Evolutionary conservation across 2,888 invertebrate species (phyloP), one percentile per base, ranked within the genome.

Genomic region (Aproaerema taeniolella): DNA sequence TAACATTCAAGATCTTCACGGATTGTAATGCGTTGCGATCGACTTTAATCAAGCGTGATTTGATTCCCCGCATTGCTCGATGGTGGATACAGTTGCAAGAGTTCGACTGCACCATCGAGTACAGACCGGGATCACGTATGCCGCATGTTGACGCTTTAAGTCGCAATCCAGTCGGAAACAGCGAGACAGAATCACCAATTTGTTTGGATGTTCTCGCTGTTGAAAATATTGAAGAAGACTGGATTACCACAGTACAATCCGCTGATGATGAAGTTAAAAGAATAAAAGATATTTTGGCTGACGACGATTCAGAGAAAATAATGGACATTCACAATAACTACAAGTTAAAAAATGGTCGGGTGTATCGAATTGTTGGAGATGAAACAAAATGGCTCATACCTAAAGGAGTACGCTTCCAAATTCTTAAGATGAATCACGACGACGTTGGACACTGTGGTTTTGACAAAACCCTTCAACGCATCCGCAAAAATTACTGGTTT

Each of bases 71-170:
- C n/a, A n/a, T n/a, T n/a, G n/a, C n/a, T n/a, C n/a, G n/a, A n/a
- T n/a, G n/a, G n/a, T n/a, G n/a, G n/a, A n/a, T n/a, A n/a, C n/a
- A n/a, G n/a, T n/a, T n/a, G n/a, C n/a, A n/a, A n/a, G n/a, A n/a
- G n/a, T n/a, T n/a, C n/a, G n/a, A n/a, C n/a, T n/a, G n/a, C n/a
- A n/a, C n/a, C n/a, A n/a, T 47, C 1, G 43, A 37, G 31, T 65
- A 31, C 39, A 49, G 24, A 54, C 59, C 52, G 10, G 39, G 42
- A 6, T 34, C 43, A 35, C 26, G 13, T 8, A 63, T 68, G 60
- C 8, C 38, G 32, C 64, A 68, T 43, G 64, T 62, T 0, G 66
- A 68, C 41, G 60, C 62, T 1, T 41, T 66, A 24, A 66, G 62
- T 29, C 41, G n/a, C n/a, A n/a, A n/a, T n/a, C n/a, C n/a, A n/a